Evolutionary conservation across 2,113 vertebrate genomes (phyloP).

Genomic region (Nothocercus julius): DNA sequence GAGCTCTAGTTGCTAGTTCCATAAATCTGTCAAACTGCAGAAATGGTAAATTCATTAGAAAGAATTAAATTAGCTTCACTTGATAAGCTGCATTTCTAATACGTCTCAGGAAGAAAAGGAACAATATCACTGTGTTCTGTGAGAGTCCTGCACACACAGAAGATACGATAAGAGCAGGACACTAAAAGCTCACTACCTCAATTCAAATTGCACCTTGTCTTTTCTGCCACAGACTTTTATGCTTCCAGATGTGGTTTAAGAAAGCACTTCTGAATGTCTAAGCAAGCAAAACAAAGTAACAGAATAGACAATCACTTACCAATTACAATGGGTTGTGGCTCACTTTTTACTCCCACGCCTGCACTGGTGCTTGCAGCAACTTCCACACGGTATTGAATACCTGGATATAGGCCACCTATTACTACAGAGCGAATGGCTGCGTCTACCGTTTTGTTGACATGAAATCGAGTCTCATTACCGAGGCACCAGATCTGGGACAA

Average conservation of each 20-base stretch:
- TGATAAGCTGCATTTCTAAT: not conserved
- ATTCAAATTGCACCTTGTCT: not conserved
- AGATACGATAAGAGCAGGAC: not conserved
- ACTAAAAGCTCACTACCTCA: not conserved
- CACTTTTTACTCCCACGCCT: conserved; percentile 94
- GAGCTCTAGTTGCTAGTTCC: not conserved
- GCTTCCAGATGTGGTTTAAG: not conserved
- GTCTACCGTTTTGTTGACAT: conserved; percentile 98
- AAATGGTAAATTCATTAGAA: not conserved
- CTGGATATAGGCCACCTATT: conserved; percentile 93
- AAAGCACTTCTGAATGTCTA: not conserved
- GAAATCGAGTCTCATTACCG: conserved; percentile 96
- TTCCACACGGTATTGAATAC: conserved; percentile 93
- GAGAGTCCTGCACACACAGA: not conserved
- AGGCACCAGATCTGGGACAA: conserved; percentile 94
- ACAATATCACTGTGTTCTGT: not conserved
- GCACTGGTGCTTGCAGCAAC: conserved; percentile 96
- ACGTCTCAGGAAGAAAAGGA: not conserved
- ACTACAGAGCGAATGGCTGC: conserved; percentile 96
- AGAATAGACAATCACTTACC: conserved; percentile 79
- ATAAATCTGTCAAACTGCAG: not conserved
- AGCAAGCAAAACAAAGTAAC: not conserved
- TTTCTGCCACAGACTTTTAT: not conserved
- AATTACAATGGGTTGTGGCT: conserved; percentile 92
- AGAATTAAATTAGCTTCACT: conserved; percentile 4